Evolutionary conservation across 2,888 invertebrate genomes (phyloP).

Genomic region (Torymus tubicola): DNA sequence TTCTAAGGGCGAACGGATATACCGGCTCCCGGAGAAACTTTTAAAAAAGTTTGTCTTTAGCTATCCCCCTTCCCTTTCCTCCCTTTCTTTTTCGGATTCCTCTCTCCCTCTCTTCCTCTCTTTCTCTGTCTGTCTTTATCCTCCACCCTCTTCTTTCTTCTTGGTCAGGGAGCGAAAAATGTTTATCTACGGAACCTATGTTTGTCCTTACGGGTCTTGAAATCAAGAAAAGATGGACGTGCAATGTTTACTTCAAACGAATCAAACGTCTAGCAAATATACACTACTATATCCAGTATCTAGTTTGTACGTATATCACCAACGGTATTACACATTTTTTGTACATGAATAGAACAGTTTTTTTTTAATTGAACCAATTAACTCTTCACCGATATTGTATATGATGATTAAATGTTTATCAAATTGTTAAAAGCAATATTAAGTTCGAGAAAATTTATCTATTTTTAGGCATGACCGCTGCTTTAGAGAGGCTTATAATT

Average conservation of each 20-base stretch:
- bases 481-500: too few species aligned
- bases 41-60: conserved; percentile 49
- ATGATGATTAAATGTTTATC: too few species aligned
- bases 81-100: neutral
- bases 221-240: conserved; percentile 54
- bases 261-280: conserved; percentile 23
- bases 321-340: conserved; percentile 16
- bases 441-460: too few species aligned
- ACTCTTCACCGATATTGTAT: too few species aligned
- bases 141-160: neutral
- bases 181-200: conserved; percentile 35
- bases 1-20: conserved; percentile 39
- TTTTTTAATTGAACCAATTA: too few species aligned
- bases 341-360: too few species aligned
- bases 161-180: conserved; percentile 13
- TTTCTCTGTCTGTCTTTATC: neutral
- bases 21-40: conserved; percentile 37
- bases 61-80: neutral
- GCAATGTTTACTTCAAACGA: conserved; percentile 50
- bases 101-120: neutral
- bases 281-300: neutral
- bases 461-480: too few species aligned
- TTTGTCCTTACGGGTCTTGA: conserved; percentile 41
- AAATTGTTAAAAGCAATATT: too few species aligned
- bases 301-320: neutral